Conservation (phyloP, 35 echinoderm and acorn worm species). For the Anneissia japonica region DNA sequence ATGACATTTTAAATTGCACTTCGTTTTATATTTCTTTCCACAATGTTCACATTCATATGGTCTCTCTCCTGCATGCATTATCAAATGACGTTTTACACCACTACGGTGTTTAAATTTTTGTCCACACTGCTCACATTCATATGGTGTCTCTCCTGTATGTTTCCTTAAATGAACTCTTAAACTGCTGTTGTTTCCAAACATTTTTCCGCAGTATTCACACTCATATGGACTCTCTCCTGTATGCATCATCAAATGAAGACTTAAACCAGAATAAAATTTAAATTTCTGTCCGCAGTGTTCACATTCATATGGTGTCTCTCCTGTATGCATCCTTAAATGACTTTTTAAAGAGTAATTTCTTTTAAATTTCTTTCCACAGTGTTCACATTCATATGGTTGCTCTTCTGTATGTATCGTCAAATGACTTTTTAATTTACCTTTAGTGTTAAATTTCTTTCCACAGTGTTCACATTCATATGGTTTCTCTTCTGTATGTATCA, state of each 20-base stretch:
- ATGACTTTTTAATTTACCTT: neutral
- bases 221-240: neutral
- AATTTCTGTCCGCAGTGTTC: neutral
- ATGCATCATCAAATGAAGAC: neutral
- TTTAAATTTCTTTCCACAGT: constrained; percentile 13
- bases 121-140: too few relatives aligned
- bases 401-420: neutral
- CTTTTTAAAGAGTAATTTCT: neutral
- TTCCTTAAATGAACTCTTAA: neutral
- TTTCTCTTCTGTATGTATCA: neutral
- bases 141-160: too few relatives aligned
- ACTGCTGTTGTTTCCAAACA: neutral
- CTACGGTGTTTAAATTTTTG: too few relatives aligned
- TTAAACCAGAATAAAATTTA: neutral
- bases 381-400: neutral
- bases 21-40: constrained; percentile 1
- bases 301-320: neutral
- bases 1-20: neutral
- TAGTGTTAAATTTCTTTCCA: constrained; percentile 2
- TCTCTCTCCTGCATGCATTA: neutral
- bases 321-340: neutral
- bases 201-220: neutral
- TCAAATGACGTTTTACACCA: too few relatives aligned
- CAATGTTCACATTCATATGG: neutral
- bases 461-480: neutral